These are phyloP conservation scores for Parnassius orleans DNA, from an alignment of 2,888 invertebrate genomes.

Conservation along the genomic window DNA sequence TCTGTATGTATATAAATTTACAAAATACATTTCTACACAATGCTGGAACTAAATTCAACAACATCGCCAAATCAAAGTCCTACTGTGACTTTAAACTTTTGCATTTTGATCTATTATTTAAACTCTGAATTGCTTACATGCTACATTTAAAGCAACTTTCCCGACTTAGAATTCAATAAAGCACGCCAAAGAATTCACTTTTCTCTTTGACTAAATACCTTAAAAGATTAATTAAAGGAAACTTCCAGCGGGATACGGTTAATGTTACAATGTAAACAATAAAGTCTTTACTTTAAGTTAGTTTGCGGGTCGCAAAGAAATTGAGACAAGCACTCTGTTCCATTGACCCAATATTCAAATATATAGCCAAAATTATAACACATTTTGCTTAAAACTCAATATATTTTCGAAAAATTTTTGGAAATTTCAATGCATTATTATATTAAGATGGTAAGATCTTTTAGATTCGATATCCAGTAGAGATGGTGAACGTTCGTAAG, in stretches of 20 bases:
- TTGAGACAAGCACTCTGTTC: not conserved
- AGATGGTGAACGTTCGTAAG: conserved; percentile 50
- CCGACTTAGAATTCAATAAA: conserved; percentile 73
- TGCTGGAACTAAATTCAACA: not conserved
- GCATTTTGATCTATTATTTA: conserved; percentile 68
- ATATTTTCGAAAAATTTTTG: too few species aligned
- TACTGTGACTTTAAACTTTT: conserved; percentile 39
- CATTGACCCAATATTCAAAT: too few species aligned
- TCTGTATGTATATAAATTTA: too few species aligned
- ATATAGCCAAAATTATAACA: too few species aligned
- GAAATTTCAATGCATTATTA: too few species aligned
- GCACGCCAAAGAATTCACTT: conserved; percentile 68
- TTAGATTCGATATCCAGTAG: conserved; percentile 9
- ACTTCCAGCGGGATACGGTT: conserved; percentile 57
- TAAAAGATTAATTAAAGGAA: conserved; percentile 75
- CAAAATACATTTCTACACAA: too few species aligned
- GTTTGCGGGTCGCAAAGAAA: conserved; percentile 15
- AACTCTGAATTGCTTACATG: conserved; percentile 59
- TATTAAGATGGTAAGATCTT: too few species aligned
- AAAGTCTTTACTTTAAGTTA: conserved; percentile 47
- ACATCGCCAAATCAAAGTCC: conserved; percentile 14
- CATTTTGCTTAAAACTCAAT: too few species aligned
- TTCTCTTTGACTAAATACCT: conserved; percentile 75
- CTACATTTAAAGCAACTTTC: conserved; percentile 73
- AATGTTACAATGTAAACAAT: conserved; percentile 58